Evolutionary conservation across 2,797 vertebrate genomes (phyloP), one percentile per base, ranked within the genome.

Genomic region (Neosalanx taihuensis): DNA sequence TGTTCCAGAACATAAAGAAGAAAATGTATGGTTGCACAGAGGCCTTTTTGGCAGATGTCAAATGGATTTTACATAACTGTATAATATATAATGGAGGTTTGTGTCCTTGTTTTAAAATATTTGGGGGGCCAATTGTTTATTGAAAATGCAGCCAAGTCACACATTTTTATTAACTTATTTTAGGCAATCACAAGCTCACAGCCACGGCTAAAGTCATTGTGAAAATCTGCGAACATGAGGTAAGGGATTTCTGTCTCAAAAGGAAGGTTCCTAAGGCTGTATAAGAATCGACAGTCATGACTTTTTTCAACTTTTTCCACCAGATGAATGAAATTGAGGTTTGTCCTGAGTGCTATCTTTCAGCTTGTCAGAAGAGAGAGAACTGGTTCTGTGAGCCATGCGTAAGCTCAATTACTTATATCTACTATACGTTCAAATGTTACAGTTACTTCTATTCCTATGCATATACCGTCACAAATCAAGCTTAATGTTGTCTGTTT

Each of bases 321-420:
- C 92, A 99, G 97, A 99, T 99, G 97, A 99, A 98, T 88, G 97
- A 99, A 91, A 98, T 99, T 51, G 97, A 99, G 93, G 96, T 99
- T 15, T 99, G 97, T 89, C 97, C 97, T 46, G 97, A 99, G 90
- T 99, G 97, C 90, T 99, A 99, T 82, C 92, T 99, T 87, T 97
- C 97, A 86, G 96, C 97, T 82, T 99, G 97, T 92, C 97, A 99
- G 91, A 99, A 99, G 94, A 93, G 97, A 85, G 97, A 99, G 83
- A 98, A 98, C 92, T 99, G 97, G 97, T 99, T 99, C 93, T 99
- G 97, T 91, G 97, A 99, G 88, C 97, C 97, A 86, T 99, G 97
- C 93, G 97, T 99, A 94, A 97, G 97, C 93, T 75, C 60, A 74
- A 37, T 74, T 67, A 70, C 69, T 72, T 66, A 29, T 69, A 66